phyloP scores from a whole-genome alignment of 2,888 invertebrate species.

The Sphinx pinastri region DNA sequence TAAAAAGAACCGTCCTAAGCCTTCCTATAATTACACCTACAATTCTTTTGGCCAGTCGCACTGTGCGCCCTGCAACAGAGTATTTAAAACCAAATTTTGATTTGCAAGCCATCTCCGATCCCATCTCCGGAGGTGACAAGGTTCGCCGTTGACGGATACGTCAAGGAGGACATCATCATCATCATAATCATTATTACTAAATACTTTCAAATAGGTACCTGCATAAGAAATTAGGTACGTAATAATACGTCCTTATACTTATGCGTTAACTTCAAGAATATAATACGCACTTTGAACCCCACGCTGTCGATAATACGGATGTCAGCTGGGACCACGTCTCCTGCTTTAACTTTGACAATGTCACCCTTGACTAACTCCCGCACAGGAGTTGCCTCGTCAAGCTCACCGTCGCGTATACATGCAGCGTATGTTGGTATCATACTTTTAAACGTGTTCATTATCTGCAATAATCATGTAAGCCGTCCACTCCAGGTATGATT shows the following conservation, averaged over 20 bases:
- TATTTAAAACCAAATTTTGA: no score
- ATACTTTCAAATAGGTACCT: no score
- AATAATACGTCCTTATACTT: neutral
- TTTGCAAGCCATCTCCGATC: no score
- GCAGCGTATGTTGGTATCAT: conserved; percentile 96
- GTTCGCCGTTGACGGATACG: no score
- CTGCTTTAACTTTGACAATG: conserved; percentile 93
- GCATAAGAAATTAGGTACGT: no score
- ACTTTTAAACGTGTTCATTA: conserved; percentile 99
- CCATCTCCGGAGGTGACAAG: no score
- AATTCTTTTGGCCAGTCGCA: no score
- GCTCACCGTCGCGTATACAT: conserved; percentile 92
- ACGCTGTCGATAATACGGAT: conserved; percentile 97
- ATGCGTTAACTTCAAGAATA: conserved; percentile 14
- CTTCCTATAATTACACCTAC: no score
- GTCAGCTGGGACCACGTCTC: conserved; percentile 98
- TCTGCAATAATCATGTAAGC: conserved; percentile 74
- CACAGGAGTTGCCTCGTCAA: conserved; percentile 91
- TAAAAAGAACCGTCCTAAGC: no score
- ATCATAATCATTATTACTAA: no score
- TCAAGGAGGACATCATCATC: no score
- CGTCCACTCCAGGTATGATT: neutral
- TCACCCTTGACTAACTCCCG: conserved; percentile 97
- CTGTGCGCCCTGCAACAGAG: no score
- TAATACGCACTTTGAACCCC: conserved; percentile 88